phyloP scores from a whole-genome alignment of 2,797 vertebrate genomes.

The Zenarchopterus dispar region DNA sequence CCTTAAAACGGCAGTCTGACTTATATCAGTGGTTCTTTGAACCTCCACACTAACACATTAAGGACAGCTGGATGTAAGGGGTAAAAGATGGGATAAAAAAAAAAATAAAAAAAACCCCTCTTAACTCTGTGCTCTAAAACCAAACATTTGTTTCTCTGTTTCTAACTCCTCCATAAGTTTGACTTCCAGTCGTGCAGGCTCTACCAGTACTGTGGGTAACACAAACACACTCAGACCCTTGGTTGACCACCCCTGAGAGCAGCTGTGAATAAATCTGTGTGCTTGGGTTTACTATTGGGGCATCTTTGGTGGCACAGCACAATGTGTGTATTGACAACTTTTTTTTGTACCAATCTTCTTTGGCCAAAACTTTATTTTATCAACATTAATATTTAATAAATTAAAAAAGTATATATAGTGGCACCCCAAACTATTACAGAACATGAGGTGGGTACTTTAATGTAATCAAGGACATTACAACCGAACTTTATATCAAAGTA shows the following conservation, averaged over 20 bases:
- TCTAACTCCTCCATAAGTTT: conserved; percentile 20
- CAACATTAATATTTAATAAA: no score
- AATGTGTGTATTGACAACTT: conserved; percentile 6
- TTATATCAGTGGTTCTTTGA: no score
- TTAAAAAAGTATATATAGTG: neutral
- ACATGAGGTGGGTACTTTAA: no score
- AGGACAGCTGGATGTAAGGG: no score
- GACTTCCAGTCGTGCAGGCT: conserved; percentile 50
- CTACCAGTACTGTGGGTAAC: conserved; percentile 59
- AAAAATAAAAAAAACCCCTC: no score
- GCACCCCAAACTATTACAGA: neutral
- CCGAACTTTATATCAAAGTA: no score
- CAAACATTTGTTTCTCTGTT: conserved; percentile 44
- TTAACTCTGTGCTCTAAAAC: neutral
- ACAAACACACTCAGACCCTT: conserved; percentile 51
- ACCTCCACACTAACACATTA: no score
- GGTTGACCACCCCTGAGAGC: conserved; percentile 47
- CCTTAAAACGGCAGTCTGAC: no score
- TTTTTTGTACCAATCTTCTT: conserved; percentile 25
- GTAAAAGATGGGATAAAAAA: no score
- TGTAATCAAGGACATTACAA: no score
- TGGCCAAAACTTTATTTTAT: conserved; percentile 20
- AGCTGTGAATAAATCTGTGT: conserved; percentile 51
- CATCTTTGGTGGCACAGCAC: neutral
- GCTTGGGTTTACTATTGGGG: conserved; percentile 49